Percentiles rank a stretch among this genome's conserved stretches.
Conservation (phyloP, 2,888 invertebrate species). For the Phania funesta region DNA sequence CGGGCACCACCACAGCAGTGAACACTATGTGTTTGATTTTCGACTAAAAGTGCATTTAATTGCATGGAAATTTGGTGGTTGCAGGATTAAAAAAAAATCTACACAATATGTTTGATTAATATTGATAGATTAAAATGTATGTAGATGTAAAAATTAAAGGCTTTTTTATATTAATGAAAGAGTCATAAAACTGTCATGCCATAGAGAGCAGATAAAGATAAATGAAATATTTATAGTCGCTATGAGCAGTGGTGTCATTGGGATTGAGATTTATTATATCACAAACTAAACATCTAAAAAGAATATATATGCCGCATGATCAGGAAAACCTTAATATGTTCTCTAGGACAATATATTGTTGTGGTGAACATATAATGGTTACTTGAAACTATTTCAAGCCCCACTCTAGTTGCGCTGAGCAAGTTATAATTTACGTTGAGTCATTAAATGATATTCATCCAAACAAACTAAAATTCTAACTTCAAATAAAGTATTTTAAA, state of each 20-base stretch:
- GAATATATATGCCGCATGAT: no score
- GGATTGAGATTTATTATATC: no score
- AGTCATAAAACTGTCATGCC: neutral
- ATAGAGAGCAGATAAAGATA: neutral
- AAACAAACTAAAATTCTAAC: no score
- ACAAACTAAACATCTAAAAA: no score
- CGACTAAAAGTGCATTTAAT: conserved; percentile 29
- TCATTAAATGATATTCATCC: no score
- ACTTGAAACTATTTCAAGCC: no score
- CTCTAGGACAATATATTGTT: no score
- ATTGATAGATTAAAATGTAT: conserved; percentile 40
- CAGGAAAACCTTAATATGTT: no score
- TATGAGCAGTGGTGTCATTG: conserved; percentile 20
- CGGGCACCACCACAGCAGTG: conserved; percentile 3
- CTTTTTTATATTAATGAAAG: conserved; percentile 2
- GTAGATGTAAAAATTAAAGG: conserved; percentile 37
- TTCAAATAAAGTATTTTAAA: no score
- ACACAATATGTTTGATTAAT: conserved; percentile 38
- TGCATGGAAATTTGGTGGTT: conserved; percentile 29
- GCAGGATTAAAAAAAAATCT: neutral
- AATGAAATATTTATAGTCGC: neutral
- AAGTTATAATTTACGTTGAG: no score
- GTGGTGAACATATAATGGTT: no score
- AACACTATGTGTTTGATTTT: neutral
- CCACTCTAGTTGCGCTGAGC: no score